Evolutionary conservation across 2,113 vertebrate species (phyloP).

Genomic region (Micronisus gabar): DNA sequence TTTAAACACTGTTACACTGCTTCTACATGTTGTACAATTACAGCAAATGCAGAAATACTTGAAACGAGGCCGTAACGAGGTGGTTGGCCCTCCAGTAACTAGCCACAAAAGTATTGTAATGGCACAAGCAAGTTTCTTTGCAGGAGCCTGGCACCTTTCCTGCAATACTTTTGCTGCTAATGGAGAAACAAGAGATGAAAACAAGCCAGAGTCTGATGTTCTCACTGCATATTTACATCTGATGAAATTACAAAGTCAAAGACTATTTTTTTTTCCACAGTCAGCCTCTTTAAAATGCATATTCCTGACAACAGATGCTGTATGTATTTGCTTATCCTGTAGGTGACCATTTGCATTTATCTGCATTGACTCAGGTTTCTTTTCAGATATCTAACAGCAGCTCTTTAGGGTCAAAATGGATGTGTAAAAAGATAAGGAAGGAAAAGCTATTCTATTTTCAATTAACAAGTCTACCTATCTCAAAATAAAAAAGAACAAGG

Average conservation of each 20-base stretch:
- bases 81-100: neutral
- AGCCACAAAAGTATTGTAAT: neutral
- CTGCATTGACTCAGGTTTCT: slow-evolving; percentile 27
- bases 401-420: neutral
- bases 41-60: neutral
- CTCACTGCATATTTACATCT: neutral
- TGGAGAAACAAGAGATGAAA: slow-evolving; percentile 9
- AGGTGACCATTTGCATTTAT: neutral
- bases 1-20: neutral
- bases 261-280: neutral
- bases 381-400: neutral
- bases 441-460: slow-evolving; percentile 2
- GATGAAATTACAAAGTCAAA: neutral
- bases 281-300: neutral
- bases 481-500: neutral
- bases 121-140: neutral
- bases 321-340: slow-evolving; percentile 13
- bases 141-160: neutral
- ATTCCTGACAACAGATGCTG: neutral
- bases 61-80: neutral
- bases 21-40: neutral
- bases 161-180: neutral
- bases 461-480: neutral
- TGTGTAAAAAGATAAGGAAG: slow-evolving; percentile 25
- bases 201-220: neutral